phyloP scores from a whole-genome alignment of 2,797 vertebrate species.

The Phalanger gymnotis region DNA sequence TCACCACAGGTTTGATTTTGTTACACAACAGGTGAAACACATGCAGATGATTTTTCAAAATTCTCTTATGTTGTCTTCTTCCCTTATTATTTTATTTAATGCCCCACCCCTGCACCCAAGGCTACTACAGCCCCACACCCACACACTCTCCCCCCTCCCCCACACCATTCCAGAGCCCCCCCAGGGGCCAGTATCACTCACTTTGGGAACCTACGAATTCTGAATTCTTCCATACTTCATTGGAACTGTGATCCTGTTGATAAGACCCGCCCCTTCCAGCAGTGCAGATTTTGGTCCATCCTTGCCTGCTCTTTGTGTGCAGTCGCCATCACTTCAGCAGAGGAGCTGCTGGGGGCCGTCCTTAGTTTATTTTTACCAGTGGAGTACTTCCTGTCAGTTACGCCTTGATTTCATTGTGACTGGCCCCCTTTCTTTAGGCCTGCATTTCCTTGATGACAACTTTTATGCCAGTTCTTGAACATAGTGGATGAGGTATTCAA shows the following conservation, averaged over 20 bases:
- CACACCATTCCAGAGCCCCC: too few species aligned
- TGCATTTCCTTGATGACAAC: not conserved
- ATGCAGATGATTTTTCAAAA: too few species aligned
- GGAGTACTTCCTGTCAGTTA: not conserved
- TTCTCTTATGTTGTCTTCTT: too few species aligned
- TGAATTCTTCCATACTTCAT: not conserved
- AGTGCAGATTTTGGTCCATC: not conserved
- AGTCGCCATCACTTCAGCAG: not conserved
- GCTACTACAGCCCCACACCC: not conserved
- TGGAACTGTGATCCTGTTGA: not conserved
- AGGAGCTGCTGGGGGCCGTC: not conserved
- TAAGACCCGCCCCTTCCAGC: not conserved
- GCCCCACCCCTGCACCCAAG: not conserved
- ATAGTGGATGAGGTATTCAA: not conserved
- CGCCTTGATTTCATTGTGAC: not conserved
- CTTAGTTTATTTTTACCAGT: not conserved
- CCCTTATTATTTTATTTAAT: too few species aligned
- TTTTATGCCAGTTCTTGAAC: not conserved
- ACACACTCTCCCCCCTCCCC: accelerated
- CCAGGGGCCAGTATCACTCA: too few species aligned
- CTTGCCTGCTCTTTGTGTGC: not conserved
- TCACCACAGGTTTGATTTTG: too few species aligned
- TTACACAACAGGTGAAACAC: too few species aligned
- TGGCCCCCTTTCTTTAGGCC: not conserved
- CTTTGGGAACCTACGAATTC: too few species aligned